Base-by-base conservation (phyloP, 2,797 vertebrate species). In the Hozukius guyotensis region DNA sequence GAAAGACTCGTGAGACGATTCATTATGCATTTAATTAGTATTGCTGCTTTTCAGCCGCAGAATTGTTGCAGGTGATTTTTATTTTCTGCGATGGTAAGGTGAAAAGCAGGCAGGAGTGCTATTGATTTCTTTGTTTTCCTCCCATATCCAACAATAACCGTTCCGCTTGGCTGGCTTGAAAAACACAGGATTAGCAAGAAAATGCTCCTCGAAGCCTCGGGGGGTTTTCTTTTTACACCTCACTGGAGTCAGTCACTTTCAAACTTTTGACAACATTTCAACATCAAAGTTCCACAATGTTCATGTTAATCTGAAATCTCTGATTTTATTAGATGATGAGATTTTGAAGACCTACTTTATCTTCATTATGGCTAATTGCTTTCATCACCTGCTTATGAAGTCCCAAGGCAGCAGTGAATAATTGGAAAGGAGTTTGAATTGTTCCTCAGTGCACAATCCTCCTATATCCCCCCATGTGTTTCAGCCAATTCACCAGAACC, bases 41-140 rank as follows among this genome's bases (percentile, higher is more conserved):
- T 27, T 59, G 49, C 24, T 67, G 32, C 59, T 75, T 75, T 79
- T 72, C 22, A 65, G 52, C 22, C 14, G 31, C 66, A 67, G 49
- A 72, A 8, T 57, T 66, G 36, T 53, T 77, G 56, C 65, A 8
- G 57, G 24, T 78, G 34, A 61, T 67, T 77, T 81, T 74, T 67
- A 55, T 46, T 75, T 74, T 61, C 36, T 81, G 71, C 22, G n/a
- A 20, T 38, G 14, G 61, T 36, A 65, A 62, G 53, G 72, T 62
- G 72, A 77, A 84, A 77, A 27, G 25, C 65, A 62, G 20, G 42
- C 34, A 32, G 46, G 46, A 63, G 63, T 22, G 8, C 12, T 78
- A 86, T 90, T 76, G 84, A 88, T 87, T 87, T 67, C 9, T 63
- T 83, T 77, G 62, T 85, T 68, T 73, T 71, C 31, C 74, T 63